phyloP scores from a whole-genome alignment of 2,888 invertebrate species.

The Caenorhabditis sulstoni region DNA sequence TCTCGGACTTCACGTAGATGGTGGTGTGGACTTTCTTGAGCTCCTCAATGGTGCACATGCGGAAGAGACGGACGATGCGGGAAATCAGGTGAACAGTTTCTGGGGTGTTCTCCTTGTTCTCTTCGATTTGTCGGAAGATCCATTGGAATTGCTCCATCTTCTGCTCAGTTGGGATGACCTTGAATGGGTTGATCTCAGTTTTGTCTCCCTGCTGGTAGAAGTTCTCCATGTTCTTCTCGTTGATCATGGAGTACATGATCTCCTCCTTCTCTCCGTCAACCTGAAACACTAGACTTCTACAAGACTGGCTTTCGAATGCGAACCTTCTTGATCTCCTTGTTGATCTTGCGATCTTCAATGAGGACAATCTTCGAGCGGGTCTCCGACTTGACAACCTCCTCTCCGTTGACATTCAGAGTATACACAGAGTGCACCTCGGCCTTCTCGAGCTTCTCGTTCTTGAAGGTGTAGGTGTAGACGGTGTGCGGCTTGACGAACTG shows the following conservation, averaged over 20 bases:
- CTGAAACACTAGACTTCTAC: constrained; percentile 6
- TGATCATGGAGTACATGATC: constrained; percentile 68
- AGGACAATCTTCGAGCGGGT: constrained; percentile 51
- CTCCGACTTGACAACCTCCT: constrained; percentile 60
- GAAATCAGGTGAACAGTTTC: constrained; percentile 65
- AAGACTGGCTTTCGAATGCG: no score
- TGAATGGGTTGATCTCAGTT: constrained; percentile 42
- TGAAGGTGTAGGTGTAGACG: constrained; percentile 64
- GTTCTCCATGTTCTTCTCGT: constrained; percentile 68
- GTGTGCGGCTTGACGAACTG: constrained; percentile 52
- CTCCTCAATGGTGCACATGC: constrained; percentile 63
- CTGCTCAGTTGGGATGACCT: constrained; percentile 46
- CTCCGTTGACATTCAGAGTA: constrained; percentile 53
- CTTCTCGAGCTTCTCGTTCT: constrained; percentile 53
- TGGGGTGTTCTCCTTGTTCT: constrained; percentile 55
- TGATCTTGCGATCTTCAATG: constrained; percentile 42
- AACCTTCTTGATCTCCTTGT: constrained; percentile 53
- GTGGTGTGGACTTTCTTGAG: constrained; percentile 58
- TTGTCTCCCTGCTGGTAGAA: constrained; percentile 74
- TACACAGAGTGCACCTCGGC: constrained; percentile 60
- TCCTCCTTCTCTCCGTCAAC: constrained; percentile 62
- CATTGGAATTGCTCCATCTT: constrained; percentile 57
- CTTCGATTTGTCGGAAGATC: constrained; percentile 49
- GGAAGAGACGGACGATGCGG: constrained; percentile 70
- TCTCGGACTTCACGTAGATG: constrained; percentile 43